A percentile compares a stretch with the other conserved stretches of the same genome.
Evolutionary conservation across 2,888 invertebrate species (phyloP).

Genomic region (Agonopterix heracliana): DNA sequence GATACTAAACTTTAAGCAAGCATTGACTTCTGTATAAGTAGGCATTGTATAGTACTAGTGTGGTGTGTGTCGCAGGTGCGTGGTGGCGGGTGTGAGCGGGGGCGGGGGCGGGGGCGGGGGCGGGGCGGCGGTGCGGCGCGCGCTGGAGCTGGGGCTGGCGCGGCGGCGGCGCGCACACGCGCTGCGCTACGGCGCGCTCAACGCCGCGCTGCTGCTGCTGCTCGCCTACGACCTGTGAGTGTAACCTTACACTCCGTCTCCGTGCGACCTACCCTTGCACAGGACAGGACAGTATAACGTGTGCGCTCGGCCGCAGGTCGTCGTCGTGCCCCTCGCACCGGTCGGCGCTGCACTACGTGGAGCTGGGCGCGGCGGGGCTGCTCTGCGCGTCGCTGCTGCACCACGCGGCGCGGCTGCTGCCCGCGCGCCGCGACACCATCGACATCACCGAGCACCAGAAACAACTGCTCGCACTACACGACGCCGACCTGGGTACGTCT

Average conservation of each 20-base stretch:
- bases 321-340: conserved; percentile 61
- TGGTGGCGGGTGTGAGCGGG: conserved; percentile 31
- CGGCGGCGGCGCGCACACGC: conserved; percentile 67
- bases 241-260: background rate
- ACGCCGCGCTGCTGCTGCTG: conserved; percentile 68
- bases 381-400: background rate
- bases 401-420: background rate
- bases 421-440: conserved; percentile 3
- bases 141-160: conserved; percentile 69
- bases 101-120: conserved; percentile 56
- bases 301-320: no score
- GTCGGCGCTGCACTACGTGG: conserved; percentile 43
- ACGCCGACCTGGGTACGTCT: conserved; percentile 13
- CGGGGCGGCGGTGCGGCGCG: conserved; percentile 67
- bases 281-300: no score
- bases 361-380: conserved; percentile 16
- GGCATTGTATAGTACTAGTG: conserved; percentile 85
- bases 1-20: no score
- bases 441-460: background rate
- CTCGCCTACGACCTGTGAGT: conserved; percentile 77
- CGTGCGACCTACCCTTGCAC: no score
- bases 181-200: conserved; percentile 77
- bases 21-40: no score
- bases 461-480: conserved; percentile 10
- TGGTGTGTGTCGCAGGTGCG: conserved; percentile 61